A percentile compares a stretch with the other conserved stretches of the same genome.
Conservation (phyloP, 2,888 invertebrate genomes). For the Trileptium ribeirensis region DNA sequence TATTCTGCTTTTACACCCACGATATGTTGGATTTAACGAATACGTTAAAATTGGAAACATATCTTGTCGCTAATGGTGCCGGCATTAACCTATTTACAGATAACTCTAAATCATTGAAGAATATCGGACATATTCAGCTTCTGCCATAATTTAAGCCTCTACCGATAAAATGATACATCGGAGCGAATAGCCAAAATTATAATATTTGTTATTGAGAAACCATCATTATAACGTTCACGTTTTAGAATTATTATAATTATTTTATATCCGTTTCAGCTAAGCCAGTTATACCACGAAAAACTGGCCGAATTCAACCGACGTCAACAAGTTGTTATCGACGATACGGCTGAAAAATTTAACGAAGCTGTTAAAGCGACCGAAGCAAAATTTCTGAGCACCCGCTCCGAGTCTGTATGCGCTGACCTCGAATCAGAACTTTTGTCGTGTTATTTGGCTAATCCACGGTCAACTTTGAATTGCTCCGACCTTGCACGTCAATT, state of each 20-base stretch:
- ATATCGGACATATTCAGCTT: too few relatives aligned
- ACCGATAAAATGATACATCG: too few relatives aligned
- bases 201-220: too few relatives aligned
- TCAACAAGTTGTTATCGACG: background rate
- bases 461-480: background rate
- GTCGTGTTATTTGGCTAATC: slow-evolving; percentile 10
- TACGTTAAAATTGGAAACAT: too few relatives aligned
- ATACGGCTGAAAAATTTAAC: background rate
- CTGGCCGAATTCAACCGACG: slow-evolving; percentile 8
- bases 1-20: too few relatives aligned
- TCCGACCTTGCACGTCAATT: background rate
- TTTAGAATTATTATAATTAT: background rate
- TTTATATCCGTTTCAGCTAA: background rate
- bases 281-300: slow-evolving; percentile 9
- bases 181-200: too few relatives aligned
- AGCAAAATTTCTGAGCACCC: background rate
- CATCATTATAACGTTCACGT: too few relatives aligned
- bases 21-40: too few relatives aligned
- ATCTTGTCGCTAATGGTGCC: too few relatives aligned
- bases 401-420: background rate
- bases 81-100: too few relatives aligned
- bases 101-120: too few relatives aligned
- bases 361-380: background rate
- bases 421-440: slow-evolving; percentile 11
- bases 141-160: too few relatives aligned